Evolutionary conservation across 2,113 vertebrate species (phyloP), one percentile per base, ranked within the genome.

Genomic region (Gopherus evgoodei): DNA sequence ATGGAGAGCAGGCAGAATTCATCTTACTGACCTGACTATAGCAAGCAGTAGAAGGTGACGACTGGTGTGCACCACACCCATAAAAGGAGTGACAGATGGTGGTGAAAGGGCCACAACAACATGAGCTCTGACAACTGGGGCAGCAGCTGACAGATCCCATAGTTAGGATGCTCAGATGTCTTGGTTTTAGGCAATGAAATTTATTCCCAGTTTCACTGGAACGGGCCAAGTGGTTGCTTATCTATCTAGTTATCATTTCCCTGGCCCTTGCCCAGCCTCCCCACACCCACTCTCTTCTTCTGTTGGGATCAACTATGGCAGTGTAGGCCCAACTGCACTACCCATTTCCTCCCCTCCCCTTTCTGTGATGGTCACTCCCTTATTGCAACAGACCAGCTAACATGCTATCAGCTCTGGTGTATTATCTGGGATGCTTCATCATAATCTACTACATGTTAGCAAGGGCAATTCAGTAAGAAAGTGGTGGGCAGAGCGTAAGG

Each of bases 61-160:
- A 83, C 81, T 83, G 87, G 62, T 94, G 81, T 81, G 72, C 75
- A 92, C 57, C 6, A 42, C 6, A 90, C 19, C 72, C 62, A 84
- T 81, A 47, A 49, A 90, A 88, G 31, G 81, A 83, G 38, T 57
- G 86, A 81, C 52, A 97, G 90, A 85, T 92, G 81, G 35, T 59
- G 53, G 69, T 59, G 13, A 21, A 57, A 22, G 80, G 87, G 81
- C 76, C 2, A 3, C 47, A 89, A 75, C 87, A 76, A 14, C 31
- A 69, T 2, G 7, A 94, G 72, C 44, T 78, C 87, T 84, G 83
- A 54, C 94, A 92, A 79, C 50, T 1, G 2, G 90, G 53, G 44
- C 87, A 80, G 53, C 72, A 96, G 89, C 81, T 94, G 95, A 87
- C 76, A 83, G 49, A 44, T 84, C 53, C 19, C 69, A 22, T 91